Conservation (phyloP, 1,140 invertebrate species). For the Monochamus saltuarius region DNA sequence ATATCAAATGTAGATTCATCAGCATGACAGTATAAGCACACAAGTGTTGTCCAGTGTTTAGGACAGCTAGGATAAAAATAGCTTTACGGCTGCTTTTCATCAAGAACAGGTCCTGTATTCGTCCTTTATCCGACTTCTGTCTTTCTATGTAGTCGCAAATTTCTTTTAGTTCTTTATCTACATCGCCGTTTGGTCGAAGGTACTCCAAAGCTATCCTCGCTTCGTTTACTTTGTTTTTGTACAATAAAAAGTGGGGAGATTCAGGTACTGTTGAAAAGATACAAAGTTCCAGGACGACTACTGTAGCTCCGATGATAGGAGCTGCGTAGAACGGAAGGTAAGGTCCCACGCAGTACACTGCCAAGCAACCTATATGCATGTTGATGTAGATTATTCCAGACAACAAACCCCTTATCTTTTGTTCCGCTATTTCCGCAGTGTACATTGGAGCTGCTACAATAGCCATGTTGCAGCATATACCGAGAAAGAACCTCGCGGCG, state of each 20-base stretch:
- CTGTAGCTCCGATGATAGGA: conserved; percentile 14
- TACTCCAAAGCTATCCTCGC: conserved; percentile 55
- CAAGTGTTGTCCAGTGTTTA: conserved; percentile 59
- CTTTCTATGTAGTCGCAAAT: conserved; percentile 41
- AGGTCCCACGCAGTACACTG: conserved; percentile 41
- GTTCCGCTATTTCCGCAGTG: conserved; percentile 47
- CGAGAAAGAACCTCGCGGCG: conserved; percentile 52
- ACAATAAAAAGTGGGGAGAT: conserved; percentile 33
- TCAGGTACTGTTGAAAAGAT: conserved; percentile 32
- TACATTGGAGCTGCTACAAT: conserved; percentile 48
- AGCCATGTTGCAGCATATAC: conserved; percentile 39
- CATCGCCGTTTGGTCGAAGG: conserved; percentile 53
- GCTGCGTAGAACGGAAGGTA: conserved; percentile 32
- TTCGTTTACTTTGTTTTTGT: conserved; percentile 47
- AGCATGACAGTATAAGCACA: conserved; percentile 56
- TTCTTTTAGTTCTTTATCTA: conserved; percentile 52
- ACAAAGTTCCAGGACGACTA: conserved; percentile 19
- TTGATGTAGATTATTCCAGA: conserved; percentile 43
- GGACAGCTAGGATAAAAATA: conserved; percentile 45
- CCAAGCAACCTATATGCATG: conserved; percentile 38
- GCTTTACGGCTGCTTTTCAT: conserved; percentile 36
- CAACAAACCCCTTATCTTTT: conserved; percentile 44
- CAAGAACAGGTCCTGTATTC: conserved; percentile 32
- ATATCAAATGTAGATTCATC: conserved; percentile 58
- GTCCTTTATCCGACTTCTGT: conserved; percentile 28